Percentiles rank a stretch among this genome's conserved stretches.
These are phyloP conservation scores for Neolamprologus toae DNA, from an alignment of 2,113 vertebrate genomes.

Conservation along the genomic window DNA sequence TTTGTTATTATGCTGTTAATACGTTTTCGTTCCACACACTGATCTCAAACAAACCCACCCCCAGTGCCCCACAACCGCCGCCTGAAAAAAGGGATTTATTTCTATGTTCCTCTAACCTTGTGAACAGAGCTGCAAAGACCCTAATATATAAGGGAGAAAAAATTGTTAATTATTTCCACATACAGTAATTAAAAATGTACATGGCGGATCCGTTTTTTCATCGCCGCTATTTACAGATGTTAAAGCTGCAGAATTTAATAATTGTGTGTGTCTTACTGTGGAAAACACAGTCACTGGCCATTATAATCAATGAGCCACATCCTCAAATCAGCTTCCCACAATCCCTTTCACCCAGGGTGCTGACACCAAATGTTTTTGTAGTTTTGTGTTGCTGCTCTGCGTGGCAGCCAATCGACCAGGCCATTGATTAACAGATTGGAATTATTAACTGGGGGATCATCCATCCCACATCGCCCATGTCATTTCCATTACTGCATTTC, in stretches of 20 bases:
- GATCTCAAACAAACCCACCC: slow-evolving; percentile 54
- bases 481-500: slow-evolving; percentile 66
- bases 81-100: slow-evolving; percentile 20
- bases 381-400: not conserved
- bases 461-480: slow-evolving; percentile 64
- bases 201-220: not conserved
- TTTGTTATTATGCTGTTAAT: slow-evolving; percentile 76
- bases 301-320: not conserved
- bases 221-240: not conserved
- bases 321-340: slow-evolving; percentile 41
- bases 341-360: slow-evolving; percentile 46
- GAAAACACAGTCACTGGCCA: not conserved
- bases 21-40: slow-evolving; percentile 55
- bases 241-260: not conserved
- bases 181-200: slow-evolving; percentile 1
- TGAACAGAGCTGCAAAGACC: slow-evolving; percentile 15
- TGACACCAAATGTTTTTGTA: slow-evolving; percentile 37
- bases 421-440: slow-evolving; percentile 78
- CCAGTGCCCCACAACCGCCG: not conserved
- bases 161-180: not conserved
- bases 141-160: not conserved
- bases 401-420: slow-evolving; percentile 52
- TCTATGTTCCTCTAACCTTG: slow-evolving; percentile 46
- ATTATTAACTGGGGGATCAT: slow-evolving; percentile 80
- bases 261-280: not conserved